Evolutionary conservation across 2,888 invertebrate species (phyloP).

Genomic region (Argyra leucocephala): DNA sequence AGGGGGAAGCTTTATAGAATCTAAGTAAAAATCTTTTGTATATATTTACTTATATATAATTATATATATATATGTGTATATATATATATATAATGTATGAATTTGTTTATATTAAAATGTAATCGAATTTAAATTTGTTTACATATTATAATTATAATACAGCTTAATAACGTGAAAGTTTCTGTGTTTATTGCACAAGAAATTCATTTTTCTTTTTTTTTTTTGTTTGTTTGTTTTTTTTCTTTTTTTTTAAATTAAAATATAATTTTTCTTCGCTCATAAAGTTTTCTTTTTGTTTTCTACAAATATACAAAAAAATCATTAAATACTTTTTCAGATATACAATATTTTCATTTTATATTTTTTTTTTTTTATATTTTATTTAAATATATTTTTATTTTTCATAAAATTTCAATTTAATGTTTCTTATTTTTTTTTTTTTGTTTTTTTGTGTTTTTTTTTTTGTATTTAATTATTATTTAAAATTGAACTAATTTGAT

Average conservation of each 20-base stretch:
- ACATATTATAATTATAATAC: background rate
- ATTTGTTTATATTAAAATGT: background rate
- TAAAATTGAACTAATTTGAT: background rate
- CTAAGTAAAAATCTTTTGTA: no score
- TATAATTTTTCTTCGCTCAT: background rate
- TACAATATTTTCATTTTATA: background rate
- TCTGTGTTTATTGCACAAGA: slow-evolving; percentile 6
- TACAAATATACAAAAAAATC: slow-evolving; percentile 1
- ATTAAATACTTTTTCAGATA: slow-evolving; percentile 1
- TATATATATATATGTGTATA: no score
- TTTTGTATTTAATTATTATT: background rate
- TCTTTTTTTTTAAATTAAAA: background rate
- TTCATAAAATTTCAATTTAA: background rate
- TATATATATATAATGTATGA: no score
- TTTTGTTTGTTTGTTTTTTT: no score
- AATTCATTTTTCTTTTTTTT: background rate
- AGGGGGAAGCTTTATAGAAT: no score
- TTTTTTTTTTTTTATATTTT: background rate
- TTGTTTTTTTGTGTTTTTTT: background rate
- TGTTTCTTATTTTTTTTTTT: background rate
- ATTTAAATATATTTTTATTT: background rate
- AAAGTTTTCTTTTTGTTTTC: background rate
- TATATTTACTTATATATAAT: no score
- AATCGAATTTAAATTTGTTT: slow-evolving; percentile 1
- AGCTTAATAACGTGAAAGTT: slow-evolving; percentile 2